These are phyloP conservation scores for Astreopora myriophthalma DNA, from an alignment of 64 coral and sea anemone species.

Conservation along the genomic window DNA sequence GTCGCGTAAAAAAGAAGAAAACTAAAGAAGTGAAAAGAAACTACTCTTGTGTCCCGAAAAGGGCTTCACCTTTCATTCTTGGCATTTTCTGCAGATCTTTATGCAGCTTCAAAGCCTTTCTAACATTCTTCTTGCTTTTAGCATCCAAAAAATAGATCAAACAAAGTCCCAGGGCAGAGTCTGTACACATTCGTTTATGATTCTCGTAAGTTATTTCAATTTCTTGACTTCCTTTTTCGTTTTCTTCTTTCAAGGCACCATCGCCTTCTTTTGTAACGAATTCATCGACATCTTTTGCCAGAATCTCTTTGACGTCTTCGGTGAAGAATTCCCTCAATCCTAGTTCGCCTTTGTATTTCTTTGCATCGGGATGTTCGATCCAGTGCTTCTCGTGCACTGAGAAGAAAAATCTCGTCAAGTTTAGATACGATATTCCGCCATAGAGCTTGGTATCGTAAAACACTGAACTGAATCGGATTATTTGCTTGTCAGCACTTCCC, in stretches of 20 bases:
- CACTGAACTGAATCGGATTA: slow-evolving; percentile 63
- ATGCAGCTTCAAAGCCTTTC: slow-evolving; percentile 40
- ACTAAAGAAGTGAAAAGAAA: neutral
- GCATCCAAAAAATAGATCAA: slow-evolving; percentile 84
- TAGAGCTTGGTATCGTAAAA: slow-evolving; percentile 71
- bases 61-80: slow-evolving; percentile 57
- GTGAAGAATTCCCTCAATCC: slow-evolving; percentile 66
- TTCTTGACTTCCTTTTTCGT: neutral
- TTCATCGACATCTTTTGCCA: neutral
- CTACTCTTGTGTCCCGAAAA: neutral
- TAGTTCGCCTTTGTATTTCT: slow-evolving; percentile 75
- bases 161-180: slow-evolving; percentile 72
- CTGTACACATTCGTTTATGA: slow-evolving; percentile 78
- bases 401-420: slow-evolving; percentile 84
- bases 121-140: slow-evolving; percentile 26
- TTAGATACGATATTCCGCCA: slow-evolving; percentile 78
- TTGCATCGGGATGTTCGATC: slow-evolving; percentile 70
- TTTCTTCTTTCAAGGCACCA: neutral
- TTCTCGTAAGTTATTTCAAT: slow-evolving; percentile 78
- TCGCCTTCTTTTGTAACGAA: neutral
- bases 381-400: slow-evolving; percentile 96
- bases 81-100: slow-evolving; percentile 34
- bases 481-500: slow-evolving; percentile 47
- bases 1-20: too few relatives aligned
- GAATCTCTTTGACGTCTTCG: slow-evolving; percentile 58